Conservation (phyloP, 2,888 invertebrate species). For the Imbricaverruca yamaguchii region DNA sequence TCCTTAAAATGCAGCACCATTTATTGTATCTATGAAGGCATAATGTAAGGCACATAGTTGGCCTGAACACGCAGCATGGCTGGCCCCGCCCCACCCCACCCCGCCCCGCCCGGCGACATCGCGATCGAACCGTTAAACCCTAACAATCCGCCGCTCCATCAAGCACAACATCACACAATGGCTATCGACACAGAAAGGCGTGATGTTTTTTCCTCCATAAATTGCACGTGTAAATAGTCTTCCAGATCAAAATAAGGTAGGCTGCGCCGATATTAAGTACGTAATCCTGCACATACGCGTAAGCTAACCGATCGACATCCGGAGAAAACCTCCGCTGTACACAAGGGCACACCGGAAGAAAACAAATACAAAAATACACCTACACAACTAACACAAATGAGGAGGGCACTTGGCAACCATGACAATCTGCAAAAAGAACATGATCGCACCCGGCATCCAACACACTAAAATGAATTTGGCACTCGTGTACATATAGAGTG, state of each 20-base stretch:
- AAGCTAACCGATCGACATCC: too few relatives aligned
- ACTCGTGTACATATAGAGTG: not conserved
- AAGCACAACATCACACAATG: not conserved
- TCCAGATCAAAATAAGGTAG: not conserved
- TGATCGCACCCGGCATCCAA: not conserved
- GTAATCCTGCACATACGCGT: not conserved
- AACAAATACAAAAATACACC: not conserved
- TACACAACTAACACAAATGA: not conserved
- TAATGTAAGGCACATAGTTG: not conserved
- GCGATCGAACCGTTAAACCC: not conserved
- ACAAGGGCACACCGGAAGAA: not conserved
- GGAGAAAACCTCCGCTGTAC: too few relatives aligned
- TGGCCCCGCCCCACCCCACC: not conserved
- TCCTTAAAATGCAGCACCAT: not conserved
- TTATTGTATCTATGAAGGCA: not conserved
- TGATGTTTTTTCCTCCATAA: slow-evolving; percentile 8
- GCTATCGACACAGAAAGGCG: not conserved
- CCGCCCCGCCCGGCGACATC: not conserved
- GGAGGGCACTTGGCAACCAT: not conserved
- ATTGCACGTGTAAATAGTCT: not conserved
- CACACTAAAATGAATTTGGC: not conserved
- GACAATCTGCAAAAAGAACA: not conserved
- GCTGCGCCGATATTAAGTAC: slow-evolving; percentile 1
- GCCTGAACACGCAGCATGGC: not conserved
- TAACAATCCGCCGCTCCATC: not conserved